Percentiles rank a stretch among this genome's conserved stretches.
These are phyloP conservation scores for Tetrax tetrax DNA, from an alignment of 2,113 vertebrate species.

Conservation along the genomic window DNA sequence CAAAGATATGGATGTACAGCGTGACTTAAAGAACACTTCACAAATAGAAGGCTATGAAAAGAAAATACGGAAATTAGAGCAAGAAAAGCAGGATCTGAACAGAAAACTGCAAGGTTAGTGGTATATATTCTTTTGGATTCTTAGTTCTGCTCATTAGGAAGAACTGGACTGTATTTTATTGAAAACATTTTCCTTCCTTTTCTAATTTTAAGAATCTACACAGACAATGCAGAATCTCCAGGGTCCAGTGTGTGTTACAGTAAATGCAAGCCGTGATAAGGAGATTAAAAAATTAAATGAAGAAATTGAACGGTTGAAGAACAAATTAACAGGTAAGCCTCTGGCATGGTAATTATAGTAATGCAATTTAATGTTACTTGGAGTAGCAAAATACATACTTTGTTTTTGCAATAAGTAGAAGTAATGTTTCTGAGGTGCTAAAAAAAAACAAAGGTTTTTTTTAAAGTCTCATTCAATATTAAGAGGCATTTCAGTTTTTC, in stretches of 20 bases:
- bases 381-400: background rate
- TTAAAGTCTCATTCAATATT: background rate
- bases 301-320: conserved; percentile 93
- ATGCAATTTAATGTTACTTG: background rate
- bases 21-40: conserved; percentile 76
- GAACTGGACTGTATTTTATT: background rate
- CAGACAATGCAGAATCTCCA: conserved; percentile 86
- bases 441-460: background rate
- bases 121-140: background rate
- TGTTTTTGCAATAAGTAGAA: background rate
- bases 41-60: conserved; percentile 91
- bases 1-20: conserved; percentile 71
- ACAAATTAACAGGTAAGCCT: conserved; percentile 87
- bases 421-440: background rate
- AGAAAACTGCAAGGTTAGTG: conserved; percentile 90
- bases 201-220: conserved; percentile 81
- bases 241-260: conserved; percentile 76
- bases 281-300: conserved; percentile 95
- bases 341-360: background rate
- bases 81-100: conserved; percentile 93
- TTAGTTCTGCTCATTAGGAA: background rate
- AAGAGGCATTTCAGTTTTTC: conserved; percentile 11
- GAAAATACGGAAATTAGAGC: conserved; percentile 89
- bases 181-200: background rate
- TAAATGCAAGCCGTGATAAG: conserved; percentile 83